A percentile compares a stretch with the other conserved stretches of the same genome.
Conservation (phyloP, 2,888 invertebrate species). For the Agrilus biguttatus region DNA sequence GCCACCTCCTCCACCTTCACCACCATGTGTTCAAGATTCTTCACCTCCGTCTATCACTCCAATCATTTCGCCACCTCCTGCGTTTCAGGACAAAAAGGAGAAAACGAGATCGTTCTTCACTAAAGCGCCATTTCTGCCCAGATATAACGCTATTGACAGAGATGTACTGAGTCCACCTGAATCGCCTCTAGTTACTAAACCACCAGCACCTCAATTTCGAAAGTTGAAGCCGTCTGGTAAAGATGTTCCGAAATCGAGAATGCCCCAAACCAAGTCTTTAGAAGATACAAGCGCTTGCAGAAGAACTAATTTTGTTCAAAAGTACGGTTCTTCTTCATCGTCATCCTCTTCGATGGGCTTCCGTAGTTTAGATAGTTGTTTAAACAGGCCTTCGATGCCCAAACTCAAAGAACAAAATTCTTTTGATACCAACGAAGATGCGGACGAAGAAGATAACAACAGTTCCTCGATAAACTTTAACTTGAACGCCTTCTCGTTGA, state of each 20-base stretch:
- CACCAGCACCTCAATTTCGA: constrained; percentile 19
- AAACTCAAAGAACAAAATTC: constrained; percentile 36
- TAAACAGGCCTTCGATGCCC: constrained; percentile 30
- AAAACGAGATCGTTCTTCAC: constrained; percentile 28
- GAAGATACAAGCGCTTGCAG: constrained; percentile 39
- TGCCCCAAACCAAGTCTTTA: constrained; percentile 38
- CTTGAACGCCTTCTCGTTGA: constrained; percentile 26
- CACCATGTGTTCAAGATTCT: constrained; percentile 28
- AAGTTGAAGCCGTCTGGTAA: constrained; percentile 14
- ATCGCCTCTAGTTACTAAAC: constrained; percentile 30
- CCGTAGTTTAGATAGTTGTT: constrained; percentile 45
- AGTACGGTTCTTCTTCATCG: constrained; percentile 37
- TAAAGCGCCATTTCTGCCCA: constrained; percentile 36
- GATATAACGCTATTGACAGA: constrained; percentile 40
- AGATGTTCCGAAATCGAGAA: constrained; percentile 17
- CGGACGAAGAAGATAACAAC: constrained; percentile 35
- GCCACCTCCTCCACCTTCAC: constrained; percentile 15
- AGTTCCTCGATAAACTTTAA: constrained; percentile 34
- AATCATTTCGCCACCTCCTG: constrained; percentile 55
- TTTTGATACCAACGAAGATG: constrained; percentile 32
- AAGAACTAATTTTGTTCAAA: constrained; percentile 41
- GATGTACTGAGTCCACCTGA: constrained; percentile 38
- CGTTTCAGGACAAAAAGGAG: constrained; percentile 43
- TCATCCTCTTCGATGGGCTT: constrained; percentile 46
- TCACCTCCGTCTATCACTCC: constrained; percentile 54